These are phyloP conservation scores for Coluber constrictor DNA, from an alignment of 2,797 vertebrate species.

Conservation along the genomic window DNA sequence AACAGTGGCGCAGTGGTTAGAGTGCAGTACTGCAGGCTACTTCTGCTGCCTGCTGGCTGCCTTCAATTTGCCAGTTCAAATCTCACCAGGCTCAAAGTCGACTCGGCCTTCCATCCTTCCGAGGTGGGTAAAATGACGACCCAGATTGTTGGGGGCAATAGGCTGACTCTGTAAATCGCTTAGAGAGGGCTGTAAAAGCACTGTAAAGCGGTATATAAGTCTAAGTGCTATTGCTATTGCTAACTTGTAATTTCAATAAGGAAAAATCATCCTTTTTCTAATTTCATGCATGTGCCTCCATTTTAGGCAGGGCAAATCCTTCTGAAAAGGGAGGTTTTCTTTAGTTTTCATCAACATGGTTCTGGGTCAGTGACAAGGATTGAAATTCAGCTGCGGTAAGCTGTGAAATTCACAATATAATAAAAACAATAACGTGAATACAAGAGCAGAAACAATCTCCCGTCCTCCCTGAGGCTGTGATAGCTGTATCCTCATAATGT, in stretches of 20 bases:
- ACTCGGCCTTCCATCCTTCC: too few relatives aligned
- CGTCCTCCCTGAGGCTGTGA: neutral
- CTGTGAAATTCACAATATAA: neutral
- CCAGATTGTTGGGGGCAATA: too few relatives aligned
- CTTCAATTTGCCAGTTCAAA: too few relatives aligned
- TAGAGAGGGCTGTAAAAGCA: too few relatives aligned
- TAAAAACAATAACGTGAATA: neutral
- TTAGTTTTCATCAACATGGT: neutral
- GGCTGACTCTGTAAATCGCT: too few relatives aligned
- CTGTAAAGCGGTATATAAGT: too few relatives aligned
- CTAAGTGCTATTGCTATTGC: too few relatives aligned
- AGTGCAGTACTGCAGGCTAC: too few relatives aligned
- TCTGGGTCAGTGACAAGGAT: neutral
- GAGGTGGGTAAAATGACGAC: too few relatives aligned
- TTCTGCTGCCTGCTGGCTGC: too few relatives aligned
- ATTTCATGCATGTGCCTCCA: neutral
- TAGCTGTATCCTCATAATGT: neutral
- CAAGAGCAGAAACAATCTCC: neutral
- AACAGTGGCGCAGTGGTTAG: too few relatives aligned
- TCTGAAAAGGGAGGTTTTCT: neutral
- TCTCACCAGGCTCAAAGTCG: too few relatives aligned
- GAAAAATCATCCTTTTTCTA: neutral
- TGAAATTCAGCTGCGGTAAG: neutral
- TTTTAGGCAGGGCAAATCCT: neutral
- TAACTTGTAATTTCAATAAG: neutral